phyloP scores from a whole-genome alignment of 2,113 vertebrate species.

The Ammospiza caudacuta region DNA sequence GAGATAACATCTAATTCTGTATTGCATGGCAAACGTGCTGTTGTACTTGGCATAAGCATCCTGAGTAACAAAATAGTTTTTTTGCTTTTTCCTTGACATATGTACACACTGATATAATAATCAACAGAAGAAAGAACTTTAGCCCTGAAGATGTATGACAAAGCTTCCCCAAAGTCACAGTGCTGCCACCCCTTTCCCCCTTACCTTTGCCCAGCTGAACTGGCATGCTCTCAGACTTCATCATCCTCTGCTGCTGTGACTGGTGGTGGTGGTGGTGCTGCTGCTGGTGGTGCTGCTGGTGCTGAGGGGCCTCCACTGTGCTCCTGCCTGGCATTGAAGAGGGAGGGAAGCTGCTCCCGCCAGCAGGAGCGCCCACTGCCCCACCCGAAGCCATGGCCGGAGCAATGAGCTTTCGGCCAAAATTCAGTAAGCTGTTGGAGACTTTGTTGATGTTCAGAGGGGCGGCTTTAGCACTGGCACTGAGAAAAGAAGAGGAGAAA shows the following conservation, averaged over 20 bases:
- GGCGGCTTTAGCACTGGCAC: conserved; percentile 77
- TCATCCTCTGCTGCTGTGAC: conserved; percentile 81
- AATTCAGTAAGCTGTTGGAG: conserved; percentile 93
- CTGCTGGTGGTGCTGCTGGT: conserved; percentile 43
- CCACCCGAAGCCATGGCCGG: conserved; percentile 81
- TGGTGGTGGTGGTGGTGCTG: conserved; percentile 61
- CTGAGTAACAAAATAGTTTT: not conserved
- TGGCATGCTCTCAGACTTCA: conserved; percentile 98
- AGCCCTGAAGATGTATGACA: fast-evolving
- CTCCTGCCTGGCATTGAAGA: conserved; percentile 18
- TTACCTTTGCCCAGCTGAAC: conserved; percentile 95
- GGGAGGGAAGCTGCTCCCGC: conserved; percentile 53
- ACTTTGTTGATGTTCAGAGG: conserved; percentile 98
- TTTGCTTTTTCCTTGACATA: not conserved
- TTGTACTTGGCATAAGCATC: not conserved
- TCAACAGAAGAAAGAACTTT: not conserved
- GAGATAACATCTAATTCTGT: not conserved
- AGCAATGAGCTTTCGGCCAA: conserved; percentile 93
- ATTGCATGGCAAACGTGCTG: not conserved
- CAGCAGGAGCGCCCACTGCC: conserved; percentile 48
- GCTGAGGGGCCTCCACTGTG: conserved; percentile 50
- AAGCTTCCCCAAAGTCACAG: not conserved
- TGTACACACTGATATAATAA: not conserved
- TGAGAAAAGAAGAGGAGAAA: conserved; percentile 33
- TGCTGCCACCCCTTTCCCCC: not conserved